phyloP scores from a whole-genome alignment of 2,113 vertebrate genomes.

The Peromyscus maniculatus region DNA sequence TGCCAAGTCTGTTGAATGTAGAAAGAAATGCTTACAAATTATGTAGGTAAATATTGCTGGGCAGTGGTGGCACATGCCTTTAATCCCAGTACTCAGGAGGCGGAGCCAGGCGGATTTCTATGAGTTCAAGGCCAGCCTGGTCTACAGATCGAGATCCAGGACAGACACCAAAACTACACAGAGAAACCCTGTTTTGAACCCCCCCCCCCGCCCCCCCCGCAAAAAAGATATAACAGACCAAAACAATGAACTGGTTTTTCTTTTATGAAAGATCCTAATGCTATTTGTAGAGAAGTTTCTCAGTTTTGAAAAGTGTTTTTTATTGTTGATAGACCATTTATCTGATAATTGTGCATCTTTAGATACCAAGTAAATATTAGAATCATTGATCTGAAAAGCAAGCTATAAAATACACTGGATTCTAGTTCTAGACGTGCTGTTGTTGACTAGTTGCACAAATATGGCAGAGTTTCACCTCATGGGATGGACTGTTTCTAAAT shows the following conservation, averaged over 20 bases:
- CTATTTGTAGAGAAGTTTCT: slow-evolving; percentile 34
- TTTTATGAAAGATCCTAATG: slow-evolving; percentile 32
- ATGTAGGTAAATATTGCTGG: background rate
- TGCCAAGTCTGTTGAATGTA: background rate
- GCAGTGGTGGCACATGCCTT: too few relatives aligned
- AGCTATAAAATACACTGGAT: background rate
- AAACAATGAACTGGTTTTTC: background rate
- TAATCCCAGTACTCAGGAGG: too few relatives aligned
- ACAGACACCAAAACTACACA: too few relatives aligned
- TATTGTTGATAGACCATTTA: slow-evolving; percentile 25
- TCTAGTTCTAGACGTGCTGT: background rate
- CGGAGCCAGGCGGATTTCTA: too few relatives aligned
- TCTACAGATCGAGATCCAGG: too few relatives aligned
- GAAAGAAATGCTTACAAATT: slow-evolving; percentile 52
- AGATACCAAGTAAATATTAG: slow-evolving; percentile 39
- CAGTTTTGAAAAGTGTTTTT: slow-evolving; percentile 40
- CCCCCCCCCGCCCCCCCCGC: too few relatives aligned
- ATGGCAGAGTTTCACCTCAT: slow-evolving; percentile 3
- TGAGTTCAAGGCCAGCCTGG: too few relatives aligned
- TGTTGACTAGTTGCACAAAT: slow-evolving; percentile 8
- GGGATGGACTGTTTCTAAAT: slow-evolving; percentile 1
- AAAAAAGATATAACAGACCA: slow-evolving; percentile 21
- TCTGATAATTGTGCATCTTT: background rate
- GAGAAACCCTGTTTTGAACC: too few relatives aligned
- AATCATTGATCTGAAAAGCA: slow-evolving; percentile 33